Conservation (phyloP, 2,113 vertebrate genomes). For the Zosterops lateralis region DNA sequence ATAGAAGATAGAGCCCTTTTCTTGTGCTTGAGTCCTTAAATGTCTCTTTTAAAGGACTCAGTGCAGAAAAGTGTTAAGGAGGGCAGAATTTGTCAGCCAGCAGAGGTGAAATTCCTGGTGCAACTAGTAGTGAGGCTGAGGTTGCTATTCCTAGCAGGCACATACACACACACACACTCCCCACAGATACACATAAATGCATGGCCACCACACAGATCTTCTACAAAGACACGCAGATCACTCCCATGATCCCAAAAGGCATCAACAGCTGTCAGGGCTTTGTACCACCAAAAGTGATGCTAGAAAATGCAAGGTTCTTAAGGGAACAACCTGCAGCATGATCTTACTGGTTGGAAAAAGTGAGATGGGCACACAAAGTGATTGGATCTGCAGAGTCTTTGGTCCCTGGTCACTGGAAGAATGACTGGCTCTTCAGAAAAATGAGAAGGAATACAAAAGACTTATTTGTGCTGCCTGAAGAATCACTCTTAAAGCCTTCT, state of each 20-base stretch:
- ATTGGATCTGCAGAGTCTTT: not conserved
- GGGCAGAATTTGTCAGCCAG: not conserved
- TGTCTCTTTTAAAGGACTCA: not conserved
- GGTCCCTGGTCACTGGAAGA: not conserved
- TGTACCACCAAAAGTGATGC: not conserved
- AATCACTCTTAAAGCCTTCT: not conserved
- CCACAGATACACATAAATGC: not conserved
- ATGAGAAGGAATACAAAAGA: not conserved
- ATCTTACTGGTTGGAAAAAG: not conserved
- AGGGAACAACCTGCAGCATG: accelerated
- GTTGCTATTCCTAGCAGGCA: not conserved
- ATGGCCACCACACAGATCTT: not conserved
- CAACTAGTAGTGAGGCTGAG: not conserved
- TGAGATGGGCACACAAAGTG: not conserved
- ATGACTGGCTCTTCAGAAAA: not conserved
- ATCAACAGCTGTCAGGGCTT: not conserved
- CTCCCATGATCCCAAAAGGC: not conserved
- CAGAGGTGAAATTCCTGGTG: not conserved
- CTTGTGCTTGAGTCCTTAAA: not conserved
- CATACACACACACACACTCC: accelerated
- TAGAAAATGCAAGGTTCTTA: not conserved
- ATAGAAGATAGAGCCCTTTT: not conserved
- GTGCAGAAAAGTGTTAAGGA: not conserved
- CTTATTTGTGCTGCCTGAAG: not conserved
- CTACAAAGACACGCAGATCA: not conserved